These are phyloP conservation scores for Tetrapedia diversipes DNA, from an alignment of 2,888 invertebrate genomes.

Conservation along the genomic window DNA sequence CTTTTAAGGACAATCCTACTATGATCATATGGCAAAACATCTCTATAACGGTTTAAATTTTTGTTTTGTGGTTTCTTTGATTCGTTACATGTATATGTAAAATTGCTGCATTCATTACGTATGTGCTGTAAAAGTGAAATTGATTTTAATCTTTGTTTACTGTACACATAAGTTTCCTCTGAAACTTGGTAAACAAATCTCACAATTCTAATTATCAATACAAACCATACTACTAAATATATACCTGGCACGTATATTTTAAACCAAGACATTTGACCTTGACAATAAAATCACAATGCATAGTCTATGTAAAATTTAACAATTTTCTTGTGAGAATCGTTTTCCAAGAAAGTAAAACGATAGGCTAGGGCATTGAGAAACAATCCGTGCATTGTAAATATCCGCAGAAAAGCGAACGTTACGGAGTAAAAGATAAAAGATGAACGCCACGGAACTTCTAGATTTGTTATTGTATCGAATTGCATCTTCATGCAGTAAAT, in stretches of 20 bases:
- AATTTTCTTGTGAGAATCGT: slow-evolving; percentile 32
- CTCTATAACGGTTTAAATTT: slow-evolving; percentile 94
- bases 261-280: slow-evolving; percentile 42
- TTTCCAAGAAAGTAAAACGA: slow-evolving; percentile 34
- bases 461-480: slow-evolving; percentile 23
- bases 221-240: slow-evolving; percentile 25
- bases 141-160: too few species aligned
- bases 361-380: slow-evolving; percentile 3
- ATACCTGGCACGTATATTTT: slow-evolving; percentile 24
- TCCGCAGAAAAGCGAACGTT: slow-evolving; percentile 16
- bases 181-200: slow-evolving; percentile 3
- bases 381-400: slow-evolving; percentile 44
- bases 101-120: slow-evolving; percentile 87
- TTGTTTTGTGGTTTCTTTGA: slow-evolving; percentile 91
- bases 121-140: slow-evolving; percentile 86
- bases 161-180: not conserved
- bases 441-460: slow-evolving; percentile 12
- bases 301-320: slow-evolving; percentile 13
- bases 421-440: slow-evolving; percentile 5
- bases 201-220: not conserved
- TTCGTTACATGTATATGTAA: slow-evolving; percentile 87
- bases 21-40: slow-evolving; percentile 98
- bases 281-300: slow-evolving; percentile 37
- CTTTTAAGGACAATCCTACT: slow-evolving; percentile 91
- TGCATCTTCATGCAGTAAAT: slow-evolving; percentile 20